A percentile compares a stretch with the other conserved stretches of the same genome.
These are phyloP conservation scores for Esox niger DNA, from an alignment of 2,113 vertebrate species.

Conservation along the genomic window DNA sequence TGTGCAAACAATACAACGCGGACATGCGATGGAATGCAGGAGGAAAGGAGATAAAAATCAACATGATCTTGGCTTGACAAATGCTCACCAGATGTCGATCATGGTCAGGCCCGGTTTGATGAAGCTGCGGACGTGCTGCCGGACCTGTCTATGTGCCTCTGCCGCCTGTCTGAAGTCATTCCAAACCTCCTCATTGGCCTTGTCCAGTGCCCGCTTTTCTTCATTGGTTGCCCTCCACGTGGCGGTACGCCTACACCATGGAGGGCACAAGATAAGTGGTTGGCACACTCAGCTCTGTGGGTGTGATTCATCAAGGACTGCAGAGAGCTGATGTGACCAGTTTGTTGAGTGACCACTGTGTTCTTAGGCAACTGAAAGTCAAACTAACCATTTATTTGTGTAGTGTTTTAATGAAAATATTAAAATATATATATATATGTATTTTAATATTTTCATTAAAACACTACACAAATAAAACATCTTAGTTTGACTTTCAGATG, in stretches of 20 bases:
- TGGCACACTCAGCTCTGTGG: not conserved
- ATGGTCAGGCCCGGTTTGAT: constrained; percentile 97
- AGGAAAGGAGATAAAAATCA: not conserved
- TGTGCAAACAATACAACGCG: no score
- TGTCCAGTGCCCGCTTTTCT: constrained; percentile 90
- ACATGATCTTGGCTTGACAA: not conserved
- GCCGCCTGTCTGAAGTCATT: constrained; percentile 97
- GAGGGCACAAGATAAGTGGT: not conserved
- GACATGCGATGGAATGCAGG: not conserved
- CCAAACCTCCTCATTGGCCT: constrained; percentile 96
- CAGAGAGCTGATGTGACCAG: no score
- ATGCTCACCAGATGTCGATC: constrained; percentile 97
- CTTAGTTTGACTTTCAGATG: no score
- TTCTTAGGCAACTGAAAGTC: no score
- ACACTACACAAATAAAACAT: no score
- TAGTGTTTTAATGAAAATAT: no score
- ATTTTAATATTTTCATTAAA: no score
- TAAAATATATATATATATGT: no score
- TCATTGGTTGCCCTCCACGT: constrained; percentile 86
- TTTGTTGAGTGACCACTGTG: no score
- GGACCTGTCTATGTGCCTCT: constrained; percentile 97
- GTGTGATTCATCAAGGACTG: no score
- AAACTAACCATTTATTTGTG: no score
- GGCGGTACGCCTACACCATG: constrained; percentile 79
- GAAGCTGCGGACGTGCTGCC: constrained; percentile 93